Percentiles rank a stretch among this genome's conserved stretches.
Evolutionary conservation across 2,888 invertebrate genomes (phyloP).

Genomic region (Luffia ferchaultella): DNA sequence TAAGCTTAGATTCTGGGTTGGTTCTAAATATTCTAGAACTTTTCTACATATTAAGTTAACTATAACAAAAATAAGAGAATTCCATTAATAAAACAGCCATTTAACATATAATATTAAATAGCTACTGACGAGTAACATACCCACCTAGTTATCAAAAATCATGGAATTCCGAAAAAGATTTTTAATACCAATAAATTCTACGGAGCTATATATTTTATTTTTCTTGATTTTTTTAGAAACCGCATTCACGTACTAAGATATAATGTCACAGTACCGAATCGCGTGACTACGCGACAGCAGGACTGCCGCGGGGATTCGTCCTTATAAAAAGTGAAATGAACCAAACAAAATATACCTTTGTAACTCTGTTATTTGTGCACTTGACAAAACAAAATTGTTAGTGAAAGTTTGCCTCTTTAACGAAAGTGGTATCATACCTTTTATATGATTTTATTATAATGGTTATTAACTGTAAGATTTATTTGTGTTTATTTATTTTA

Average conservation of each 20-base stretch:
- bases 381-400: not conserved
- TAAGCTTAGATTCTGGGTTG: no score
- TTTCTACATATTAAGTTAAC: no score
- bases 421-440: not conserved
- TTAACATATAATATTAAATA: not conserved
- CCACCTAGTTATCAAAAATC: no score
- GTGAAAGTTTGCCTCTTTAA: not conserved
- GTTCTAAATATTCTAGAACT: no score
- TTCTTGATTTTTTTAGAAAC: not conserved
- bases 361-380: not conserved
- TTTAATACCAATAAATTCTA: no score
- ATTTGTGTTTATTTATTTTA: no score
- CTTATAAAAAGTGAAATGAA: not conserved
- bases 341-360: not conserved
- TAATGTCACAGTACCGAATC: not conserved
- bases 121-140: not conserved
- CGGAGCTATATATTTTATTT: not conserved
- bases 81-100: not conserved
- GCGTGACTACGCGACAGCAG: not conserved
- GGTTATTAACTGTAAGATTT: not conserved
- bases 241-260: not conserved
- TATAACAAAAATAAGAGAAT: no score
- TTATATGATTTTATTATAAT: not conserved
- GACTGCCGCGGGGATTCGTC: not conserved
- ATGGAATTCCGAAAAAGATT: no score